These are phyloP conservation scores for Habroteleia sp. DNA, from an alignment of 2,888 invertebrate genomes.

Conservation along the genomic window DNA sequence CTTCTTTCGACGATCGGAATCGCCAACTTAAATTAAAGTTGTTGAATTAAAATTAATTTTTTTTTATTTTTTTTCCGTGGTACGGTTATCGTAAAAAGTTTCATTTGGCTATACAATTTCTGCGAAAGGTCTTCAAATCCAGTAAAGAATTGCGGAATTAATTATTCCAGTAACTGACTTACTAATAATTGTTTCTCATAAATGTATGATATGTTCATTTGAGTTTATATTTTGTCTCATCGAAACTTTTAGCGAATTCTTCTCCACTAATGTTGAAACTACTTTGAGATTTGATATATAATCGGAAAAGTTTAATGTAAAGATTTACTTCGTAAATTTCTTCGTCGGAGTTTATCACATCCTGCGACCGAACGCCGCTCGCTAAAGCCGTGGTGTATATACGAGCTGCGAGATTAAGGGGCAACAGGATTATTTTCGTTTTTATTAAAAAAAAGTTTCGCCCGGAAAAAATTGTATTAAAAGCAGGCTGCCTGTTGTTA, in stretches of 20 bases:
- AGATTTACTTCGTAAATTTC: conserved; percentile 62
- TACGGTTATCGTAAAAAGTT: too few relatives aligned
- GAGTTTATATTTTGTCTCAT: conserved; percentile 56
- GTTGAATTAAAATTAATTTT: too few relatives aligned
- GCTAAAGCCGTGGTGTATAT: conserved; percentile 28
- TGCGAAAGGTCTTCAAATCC: too few relatives aligned
- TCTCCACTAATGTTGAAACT: conserved; percentile 52
- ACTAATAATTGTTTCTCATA: conserved; percentile 13
- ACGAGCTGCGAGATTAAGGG: conserved; percentile 29
- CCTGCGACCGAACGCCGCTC: conserved; percentile 23
- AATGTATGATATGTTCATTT: conserved; percentile 20
- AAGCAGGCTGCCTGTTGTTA: too few relatives aligned
- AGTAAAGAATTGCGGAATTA: too few relatives aligned
- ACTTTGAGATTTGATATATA: conserved; percentile 61
- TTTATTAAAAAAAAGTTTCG: conserved; percentile 8
- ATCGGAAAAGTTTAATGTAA: conserved; percentile 64
- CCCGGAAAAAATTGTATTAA: too few relatives aligned
- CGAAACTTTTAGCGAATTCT: conserved; percentile 50
- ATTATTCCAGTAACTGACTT: neutral
- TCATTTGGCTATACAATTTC: too few relatives aligned
- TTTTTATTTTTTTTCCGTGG: too few relatives aligned
- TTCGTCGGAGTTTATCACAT: conserved; percentile 59
- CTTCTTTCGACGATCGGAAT: too few relatives aligned
- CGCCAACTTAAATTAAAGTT: too few relatives aligned
- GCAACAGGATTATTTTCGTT: conserved; percentile 33